These are phyloP conservation scores for Doris montereyensis DNA, from an alignment of 2,888 invertebrate genomes.

Conservation along the genomic window DNA sequence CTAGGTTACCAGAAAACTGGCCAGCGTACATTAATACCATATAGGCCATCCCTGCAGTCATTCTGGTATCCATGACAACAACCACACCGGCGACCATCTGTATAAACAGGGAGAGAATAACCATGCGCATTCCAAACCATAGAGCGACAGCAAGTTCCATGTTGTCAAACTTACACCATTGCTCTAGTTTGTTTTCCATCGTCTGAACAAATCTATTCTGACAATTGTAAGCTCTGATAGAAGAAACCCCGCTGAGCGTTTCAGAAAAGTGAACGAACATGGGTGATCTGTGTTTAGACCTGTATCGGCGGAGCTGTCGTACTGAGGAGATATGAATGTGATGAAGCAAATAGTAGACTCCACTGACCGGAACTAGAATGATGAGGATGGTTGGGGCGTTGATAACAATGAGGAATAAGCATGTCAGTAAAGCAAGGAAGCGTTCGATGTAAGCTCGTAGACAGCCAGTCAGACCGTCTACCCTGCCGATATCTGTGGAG, in stretches of 20 bases:
- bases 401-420: constrained; percentile 56
- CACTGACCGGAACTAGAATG: constrained; percentile 51
- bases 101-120: background rate
- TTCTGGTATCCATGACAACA: background rate
- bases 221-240: constrained; percentile 66
- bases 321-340: constrained; percentile 67
- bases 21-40: background rate
- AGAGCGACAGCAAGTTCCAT: background rate
- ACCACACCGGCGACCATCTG: constrained; percentile 1
- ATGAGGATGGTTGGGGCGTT: constrained; percentile 59
- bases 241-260: constrained; percentile 74
- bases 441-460: constrained; percentile 49
- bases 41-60: constrained; percentile 9
- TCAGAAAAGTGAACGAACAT: constrained; percentile 71
- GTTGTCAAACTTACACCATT: background rate
- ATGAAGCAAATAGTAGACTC: constrained; percentile 58
- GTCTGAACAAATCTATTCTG: constrained; percentile 56
- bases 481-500: constrained; percentile 62
- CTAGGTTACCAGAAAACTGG: background rate
- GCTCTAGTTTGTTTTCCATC: constrained; percentile 61
- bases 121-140: constrained; percentile 24
- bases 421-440: constrained; percentile 47
- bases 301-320: constrained; percentile 68
- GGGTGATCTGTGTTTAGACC: constrained; percentile 68
- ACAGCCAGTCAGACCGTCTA: constrained; percentile 54